Base-by-base conservation (phyloP, 2,888 invertebrate genomes). In the Hemaris fuciformis region DNA sequence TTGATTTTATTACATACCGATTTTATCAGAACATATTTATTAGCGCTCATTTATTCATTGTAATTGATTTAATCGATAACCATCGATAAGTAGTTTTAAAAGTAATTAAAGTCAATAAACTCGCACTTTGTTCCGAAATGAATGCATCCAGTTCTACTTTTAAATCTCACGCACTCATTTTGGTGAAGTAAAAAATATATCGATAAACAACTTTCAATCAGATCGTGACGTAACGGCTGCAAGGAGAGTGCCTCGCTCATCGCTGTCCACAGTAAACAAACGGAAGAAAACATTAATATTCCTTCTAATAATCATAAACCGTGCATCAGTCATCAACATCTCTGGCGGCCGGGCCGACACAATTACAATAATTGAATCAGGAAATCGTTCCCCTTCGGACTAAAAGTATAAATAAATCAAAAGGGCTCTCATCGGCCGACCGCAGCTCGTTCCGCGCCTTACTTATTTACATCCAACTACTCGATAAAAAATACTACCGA, bases 291-390 rank as follows among this genome's bases (percentile, higher is more conserved):
- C 60, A 61, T 63, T 68, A 64, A 71, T 75, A 68, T 65, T 65
- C 59, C 60, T 63, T 69, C 70, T 71, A 74, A 75, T 76, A 76
- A 75, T 73, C 73, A 69, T 80, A 79, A 77, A 77, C 62, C 64
- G 71, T 53, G 45, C 61, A 60, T 62, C 66, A 67, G 62, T 69
- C 65, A 67, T 73, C 71, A 70, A 68, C 74, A 67, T 68, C 67
- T 57, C 61, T 57, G 68, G 63, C 71, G 65, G 72, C 64, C 62
- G 67, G 66, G 64, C 73, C 72, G 70, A 70, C 68, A 79, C 83
- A 84, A 87, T 87, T 84, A 84, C 79, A 85, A 85, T 87, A 86
- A 88, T 88, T 85, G 84, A 87, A 87, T 87, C 83, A 85, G 86
- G 85, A 87, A 84, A 78, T 80, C 69, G 79, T 79, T 85, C 81